Evolutionary conservation across 2,113 vertebrate species (phyloP).

Genomic region (Phaethornis superciliosus): DNA sequence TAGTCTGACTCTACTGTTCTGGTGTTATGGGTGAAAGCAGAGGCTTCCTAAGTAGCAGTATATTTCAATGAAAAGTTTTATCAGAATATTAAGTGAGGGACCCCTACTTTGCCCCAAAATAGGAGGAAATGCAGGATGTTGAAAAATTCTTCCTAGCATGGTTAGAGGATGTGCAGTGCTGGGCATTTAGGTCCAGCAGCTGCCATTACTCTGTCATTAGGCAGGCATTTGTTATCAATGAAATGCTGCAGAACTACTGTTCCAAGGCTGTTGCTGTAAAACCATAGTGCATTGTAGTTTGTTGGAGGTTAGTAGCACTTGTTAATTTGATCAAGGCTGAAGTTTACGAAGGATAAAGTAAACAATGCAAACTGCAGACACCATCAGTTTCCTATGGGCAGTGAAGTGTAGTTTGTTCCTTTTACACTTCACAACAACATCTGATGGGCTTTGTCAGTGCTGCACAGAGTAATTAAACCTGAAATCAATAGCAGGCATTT

Average conservation of each 20-base stretch:
- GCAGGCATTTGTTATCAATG: constrained; percentile 74
- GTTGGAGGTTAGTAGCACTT: constrained; percentile 86
- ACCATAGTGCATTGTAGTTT: constrained; percentile 81
- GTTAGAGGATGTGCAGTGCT: not conserved
- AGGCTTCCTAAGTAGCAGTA: not conserved
- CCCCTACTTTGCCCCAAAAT: not conserved
- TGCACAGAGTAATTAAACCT: constrained; percentile 99
- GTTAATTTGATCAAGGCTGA: constrained; percentile 95
- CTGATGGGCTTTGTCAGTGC: constrained; percentile 99
- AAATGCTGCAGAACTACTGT: constrained; percentile 75
- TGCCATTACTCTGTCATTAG: constrained; percentile 62
- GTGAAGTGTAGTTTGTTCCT: constrained; percentile 99
- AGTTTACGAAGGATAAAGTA: constrained; percentile 94
- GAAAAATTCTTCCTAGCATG: not conserved
- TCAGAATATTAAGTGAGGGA: not conserved
- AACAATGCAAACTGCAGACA: constrained; percentile 99
- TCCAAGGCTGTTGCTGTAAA: constrained; percentile 86
- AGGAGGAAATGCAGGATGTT: not conserved
- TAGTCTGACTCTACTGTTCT: not conserved
- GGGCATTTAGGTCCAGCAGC: constrained; percentile 38
- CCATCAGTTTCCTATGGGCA: constrained; percentile 99
- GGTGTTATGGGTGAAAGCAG: not conserved
- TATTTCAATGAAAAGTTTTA: not conserved
- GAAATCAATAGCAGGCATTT: constrained; percentile 99
- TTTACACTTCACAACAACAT: constrained; percentile 99